Evolutionary conservation across 1,140 invertebrate species (phyloP).

Genomic region (Whitmania pigra): DNA sequence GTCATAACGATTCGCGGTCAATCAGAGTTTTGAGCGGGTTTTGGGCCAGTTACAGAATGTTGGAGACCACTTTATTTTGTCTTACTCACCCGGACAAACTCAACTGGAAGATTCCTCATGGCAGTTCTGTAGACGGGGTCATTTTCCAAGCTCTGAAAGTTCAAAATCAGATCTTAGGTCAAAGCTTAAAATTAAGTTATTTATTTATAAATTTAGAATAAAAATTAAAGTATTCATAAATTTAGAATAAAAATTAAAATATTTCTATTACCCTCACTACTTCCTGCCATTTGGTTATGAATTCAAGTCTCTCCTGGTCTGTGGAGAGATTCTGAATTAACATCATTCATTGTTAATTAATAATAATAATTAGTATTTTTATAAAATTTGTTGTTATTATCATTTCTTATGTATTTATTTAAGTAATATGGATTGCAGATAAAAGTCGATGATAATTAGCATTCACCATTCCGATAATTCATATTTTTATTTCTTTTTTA

Average conservation of each 20-base stretch:
- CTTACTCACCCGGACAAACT: background rate
- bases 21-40: no score
- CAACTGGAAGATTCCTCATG: slow-evolving; percentile 1
- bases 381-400: background rate
- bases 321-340: background rate
- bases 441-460: no score
- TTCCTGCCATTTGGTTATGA: slow-evolving; percentile 2
- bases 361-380: background rate
- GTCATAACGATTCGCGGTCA: no score
- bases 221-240: background rate
- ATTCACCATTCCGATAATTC: no score
- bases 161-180: no score
- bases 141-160: background rate
- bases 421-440: no score
- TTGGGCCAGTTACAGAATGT: no score
- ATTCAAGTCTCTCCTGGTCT: background rate
- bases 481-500: no score
- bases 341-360: background rate
- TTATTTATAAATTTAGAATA: background rate
- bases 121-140: background rate
- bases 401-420: no score
- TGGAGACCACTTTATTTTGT: background rate
- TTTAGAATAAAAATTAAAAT: no score
- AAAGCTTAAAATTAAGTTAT: background rate
- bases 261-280: slow-evolving; percentile 11